These are phyloP conservation scores for Trissolcus japonicus DNA, from an alignment of 2,888 invertebrate genomes.

Conservation along the genomic window DNA sequence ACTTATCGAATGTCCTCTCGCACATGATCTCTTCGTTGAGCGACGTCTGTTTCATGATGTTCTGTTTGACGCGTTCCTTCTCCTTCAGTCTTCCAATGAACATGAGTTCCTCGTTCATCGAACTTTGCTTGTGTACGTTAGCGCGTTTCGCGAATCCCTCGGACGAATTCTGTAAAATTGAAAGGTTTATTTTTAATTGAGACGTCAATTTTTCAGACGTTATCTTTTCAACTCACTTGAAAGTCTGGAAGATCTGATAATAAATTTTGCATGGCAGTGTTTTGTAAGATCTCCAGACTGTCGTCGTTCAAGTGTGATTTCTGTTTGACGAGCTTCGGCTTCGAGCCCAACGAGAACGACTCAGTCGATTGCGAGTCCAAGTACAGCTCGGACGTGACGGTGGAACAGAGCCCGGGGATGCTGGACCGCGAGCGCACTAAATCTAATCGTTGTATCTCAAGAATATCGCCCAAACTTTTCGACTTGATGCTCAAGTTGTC, in stretches of 20 bases:
- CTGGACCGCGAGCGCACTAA: slow-evolving; percentile 87
- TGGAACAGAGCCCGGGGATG: slow-evolving; percentile 80
- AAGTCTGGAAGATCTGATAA: slow-evolving; percentile 79
- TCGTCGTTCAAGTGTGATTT: slow-evolving; percentile 85
- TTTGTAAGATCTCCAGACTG: slow-evolving; percentile 64
- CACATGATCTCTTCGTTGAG: slow-evolving; percentile 91
- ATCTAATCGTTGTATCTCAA: slow-evolving; percentile 84
- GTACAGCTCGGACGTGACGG: slow-evolving; percentile 65
- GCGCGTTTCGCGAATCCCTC: slow-evolving; percentile 72
- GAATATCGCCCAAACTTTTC: slow-evolving; percentile 89
- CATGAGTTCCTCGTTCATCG: slow-evolving; percentile 92
- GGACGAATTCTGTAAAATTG: slow-evolving; percentile 23
- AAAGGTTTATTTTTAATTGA: neutral
- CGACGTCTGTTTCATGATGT: slow-evolving; percentile 93
- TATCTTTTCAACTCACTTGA: slow-evolving; percentile 70
- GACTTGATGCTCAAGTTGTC: slow-evolving; percentile 83
- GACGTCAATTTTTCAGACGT: too few species aligned
- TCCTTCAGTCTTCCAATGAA: slow-evolving; percentile 89
- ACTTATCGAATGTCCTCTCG: slow-evolving; percentile 82
- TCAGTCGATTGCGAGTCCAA: slow-evolving; percentile 46
- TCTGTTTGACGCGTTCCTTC: slow-evolving; percentile 87
- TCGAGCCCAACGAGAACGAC: slow-evolving; percentile 69
- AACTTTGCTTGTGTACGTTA: slow-evolving; percentile 87
- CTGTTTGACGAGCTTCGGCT: slow-evolving; percentile 89
- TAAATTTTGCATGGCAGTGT: slow-evolving; percentile 80